Base-by-base conservation (phyloP, 2,113 vertebrate species). In the Pyxicephalus adspersus region DNA sequence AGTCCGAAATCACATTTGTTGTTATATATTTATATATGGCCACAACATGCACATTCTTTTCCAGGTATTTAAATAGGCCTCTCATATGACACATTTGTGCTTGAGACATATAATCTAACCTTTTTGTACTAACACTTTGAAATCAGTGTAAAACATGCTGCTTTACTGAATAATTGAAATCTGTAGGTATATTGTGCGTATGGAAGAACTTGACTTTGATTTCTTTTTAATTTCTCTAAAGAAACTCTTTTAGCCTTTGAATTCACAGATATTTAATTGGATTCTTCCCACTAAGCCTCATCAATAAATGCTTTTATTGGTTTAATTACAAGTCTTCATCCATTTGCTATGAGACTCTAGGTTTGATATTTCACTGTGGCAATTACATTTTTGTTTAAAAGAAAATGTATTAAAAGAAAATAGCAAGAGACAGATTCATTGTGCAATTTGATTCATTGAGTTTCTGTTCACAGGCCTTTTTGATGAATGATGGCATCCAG, bases 291-390 rank as follows among this genome's bases (percentile, higher is more conserved):
- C 76, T 85, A 60, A 83, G 78, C 70, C 77, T 88, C 89, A 89
- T 88, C 83, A 85, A 86, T 83, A 87, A 83, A 64, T 73, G 58
- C 83, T 88, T 90, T 89, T 89, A 77, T 88, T 0, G 64, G 80
- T 87, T 90, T 91, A 91, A 92, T 92, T 91, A 89, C 84, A 91
- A 91, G 90, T 90, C 87, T 81, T 88, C 84, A 87, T 65, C 77
- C 86, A 90, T 90, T 90, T 91, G 86, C 89, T 91, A 88, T 87
- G 85, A 89, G 88, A 83, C 83, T 84, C 75, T 80, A 50, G 77
- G 38, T 84, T 89, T 90, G 86, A 89, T 90, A 86, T 91, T 91
- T 90, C 87, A 67, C 80, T 86, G 80, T 90, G 84, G 90, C 88
- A 90, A 87, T 88, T 89, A 89, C 73, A 87, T 90, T 92, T 90